Evolutionary conservation across 2,888 invertebrate species (phyloP).

Genomic region (Brachyopa scutellaris): DNA sequence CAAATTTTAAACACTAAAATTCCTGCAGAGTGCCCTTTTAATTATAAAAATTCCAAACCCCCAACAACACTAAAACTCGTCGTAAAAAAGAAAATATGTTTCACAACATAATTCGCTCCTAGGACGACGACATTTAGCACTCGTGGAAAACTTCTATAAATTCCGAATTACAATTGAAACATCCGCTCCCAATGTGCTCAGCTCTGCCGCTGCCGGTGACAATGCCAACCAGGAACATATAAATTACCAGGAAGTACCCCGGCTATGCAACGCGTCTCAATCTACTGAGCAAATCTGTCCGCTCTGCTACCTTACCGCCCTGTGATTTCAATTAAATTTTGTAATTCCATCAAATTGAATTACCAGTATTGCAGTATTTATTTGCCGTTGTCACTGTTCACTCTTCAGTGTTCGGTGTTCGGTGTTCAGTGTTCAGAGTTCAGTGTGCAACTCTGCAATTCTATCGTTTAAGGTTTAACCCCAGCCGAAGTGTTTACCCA

Average conservation of each 20-base stretch:
- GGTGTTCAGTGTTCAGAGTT: too few species aligned
- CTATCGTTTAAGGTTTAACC: not conserved
- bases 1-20: not conserved
- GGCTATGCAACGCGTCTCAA: slow-evolving; percentile 1
- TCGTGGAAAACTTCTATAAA: slow-evolving; percentile 38
- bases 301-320: slow-evolving; percentile 18
- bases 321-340: slow-evolving; percentile 71
- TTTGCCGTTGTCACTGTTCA: slow-evolving; percentile 37
- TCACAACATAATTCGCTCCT: slow-evolving; percentile 22
- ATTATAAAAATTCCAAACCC: slow-evolving; percentile 10
- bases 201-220: not conserved
- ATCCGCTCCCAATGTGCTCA: slow-evolving; percentile 21
- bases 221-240: slow-evolving; percentile 24
- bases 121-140: slow-evolving; percentile 31
- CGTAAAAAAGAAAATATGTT: not conserved
- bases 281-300: slow-evolving; percentile 22
- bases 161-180: slow-evolving; percentile 66
- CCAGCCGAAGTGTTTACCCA: not conserved
- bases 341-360: slow-evolving; percentile 73
- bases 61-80: not conserved
- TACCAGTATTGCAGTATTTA: slow-evolving; percentile 67
- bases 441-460: slow-evolving; percentile 9
- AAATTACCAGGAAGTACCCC: slow-evolving; percentile 14
- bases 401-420: too few species aligned
- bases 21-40: not conserved